Conservation (phyloP, 2,113 vertebrate species). For the Scophthalmus maximus region DNA sequence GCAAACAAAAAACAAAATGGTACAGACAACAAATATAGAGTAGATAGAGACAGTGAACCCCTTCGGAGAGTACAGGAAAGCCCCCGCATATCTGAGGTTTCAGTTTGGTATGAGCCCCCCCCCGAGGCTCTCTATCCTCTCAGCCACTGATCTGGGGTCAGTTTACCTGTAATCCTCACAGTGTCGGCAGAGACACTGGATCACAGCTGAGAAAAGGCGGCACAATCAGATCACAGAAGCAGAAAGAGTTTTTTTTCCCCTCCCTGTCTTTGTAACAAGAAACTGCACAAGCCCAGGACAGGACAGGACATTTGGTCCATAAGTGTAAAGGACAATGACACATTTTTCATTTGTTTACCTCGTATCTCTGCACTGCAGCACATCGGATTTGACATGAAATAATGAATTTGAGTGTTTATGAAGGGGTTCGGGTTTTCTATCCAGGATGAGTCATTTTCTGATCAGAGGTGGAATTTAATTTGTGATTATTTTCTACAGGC, state of each 20-base stretch:
- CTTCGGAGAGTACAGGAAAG: constrained; percentile 20
- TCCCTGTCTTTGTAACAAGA: constrained; percentile 2
- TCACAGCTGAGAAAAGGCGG: constrained; percentile 14
- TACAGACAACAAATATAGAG: background rate
- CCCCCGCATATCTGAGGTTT: constrained; percentile 31
- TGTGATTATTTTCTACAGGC: no score
- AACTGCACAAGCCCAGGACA: background rate
- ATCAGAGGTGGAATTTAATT: no score
- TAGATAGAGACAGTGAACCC: constrained; percentile 4
- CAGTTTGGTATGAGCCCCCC: constrained; percentile 43
- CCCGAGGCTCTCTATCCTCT: constrained; percentile 41
- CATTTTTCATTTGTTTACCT: background rate
- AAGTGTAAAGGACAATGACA: background rate
- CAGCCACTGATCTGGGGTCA: constrained; percentile 42
- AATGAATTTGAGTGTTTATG: background rate
- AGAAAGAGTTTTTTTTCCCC: constrained; percentile 4
- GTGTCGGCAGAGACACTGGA: constrained; percentile 49
- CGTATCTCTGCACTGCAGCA: background rate
- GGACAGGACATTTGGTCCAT: background rate
- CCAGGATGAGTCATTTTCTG: no score
- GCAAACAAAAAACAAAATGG: background rate
- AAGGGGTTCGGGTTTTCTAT: no score
- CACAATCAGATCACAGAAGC: constrained; percentile 2
- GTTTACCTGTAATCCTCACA: constrained; percentile 62
- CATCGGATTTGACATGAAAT: background rate